These are phyloP conservation scores for Sminthurides bifidus DNA, from an alignment of 1,140 invertebrate genomes.

Conservation along the genomic window DNA sequence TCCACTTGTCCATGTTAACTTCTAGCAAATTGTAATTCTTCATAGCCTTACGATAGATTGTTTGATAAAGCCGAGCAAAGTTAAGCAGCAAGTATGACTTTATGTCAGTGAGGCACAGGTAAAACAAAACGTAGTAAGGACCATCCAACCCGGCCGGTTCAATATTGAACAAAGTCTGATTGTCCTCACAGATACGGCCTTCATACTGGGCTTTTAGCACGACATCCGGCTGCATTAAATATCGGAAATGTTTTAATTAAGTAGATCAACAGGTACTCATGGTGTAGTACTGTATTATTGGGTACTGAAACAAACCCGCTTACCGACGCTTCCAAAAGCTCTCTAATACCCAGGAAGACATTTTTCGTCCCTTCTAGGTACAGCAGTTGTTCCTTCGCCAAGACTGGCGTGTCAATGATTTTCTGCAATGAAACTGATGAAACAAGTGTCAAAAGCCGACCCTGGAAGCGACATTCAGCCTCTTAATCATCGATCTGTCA, in stretches of 20 bases:
- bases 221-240: slow-evolving; percentile 13
- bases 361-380: not conserved
- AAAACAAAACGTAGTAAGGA: slow-evolving; percentile 16
- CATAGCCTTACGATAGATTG: not conserved
- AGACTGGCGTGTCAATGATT: not conserved
- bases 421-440: not conserved
- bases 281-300: too few species aligned
- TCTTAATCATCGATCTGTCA: not conserved
- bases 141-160: slow-evolving; percentile 12
- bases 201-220: slow-evolving; percentile 6
- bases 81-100: slow-evolving; percentile 6
- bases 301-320: too few species aligned
- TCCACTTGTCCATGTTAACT: too few species aligned
- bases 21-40: not conserved
- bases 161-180: not conserved
- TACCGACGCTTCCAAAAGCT: not conserved
- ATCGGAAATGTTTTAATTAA: too few species aligned
- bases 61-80: slow-evolving; percentile 9
- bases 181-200: not conserved
- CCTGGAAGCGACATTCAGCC: too few species aligned
- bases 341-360: not conserved
- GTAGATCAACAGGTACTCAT: too few species aligned
- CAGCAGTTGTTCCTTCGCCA: not conserved
- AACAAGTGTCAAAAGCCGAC: not conserved
- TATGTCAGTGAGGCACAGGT: slow-evolving; percentile 12